phyloP scores from a whole-genome alignment of 1,140 invertebrate species.

The Mylabris phalerata region DNA sequence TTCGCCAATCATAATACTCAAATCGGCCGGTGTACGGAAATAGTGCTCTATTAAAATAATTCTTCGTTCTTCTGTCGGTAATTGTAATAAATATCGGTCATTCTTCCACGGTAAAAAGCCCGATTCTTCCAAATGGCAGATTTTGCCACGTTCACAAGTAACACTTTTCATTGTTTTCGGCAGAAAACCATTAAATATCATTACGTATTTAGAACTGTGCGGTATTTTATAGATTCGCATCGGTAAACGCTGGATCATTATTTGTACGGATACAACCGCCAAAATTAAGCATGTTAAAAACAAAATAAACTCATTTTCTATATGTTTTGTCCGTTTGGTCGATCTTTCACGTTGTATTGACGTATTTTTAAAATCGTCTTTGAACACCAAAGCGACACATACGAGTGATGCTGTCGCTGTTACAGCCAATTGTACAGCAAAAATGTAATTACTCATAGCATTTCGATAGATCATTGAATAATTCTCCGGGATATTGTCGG shows the following conservation, averaged over 20 bases:
- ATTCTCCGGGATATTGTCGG: constrained; percentile 3
- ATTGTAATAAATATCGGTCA: constrained; percentile 4
- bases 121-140: constrained; percentile 7
- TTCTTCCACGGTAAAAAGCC: constrained; percentile 22
- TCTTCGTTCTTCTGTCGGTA: constrained; percentile 4
- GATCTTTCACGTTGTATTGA: neutral
- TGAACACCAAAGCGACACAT: neutral
- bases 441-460: constrained; percentile 1
- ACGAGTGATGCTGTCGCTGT: neutral
- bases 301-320: neutral
- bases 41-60: constrained; percentile 27
- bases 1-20: constrained; percentile 30
- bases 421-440: constrained; percentile 1
- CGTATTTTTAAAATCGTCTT: neutral
- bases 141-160: constrained; percentile 1
- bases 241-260: constrained; percentile 14
- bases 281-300: neutral
- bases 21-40: constrained; percentile 32
- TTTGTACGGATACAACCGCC: neutral
- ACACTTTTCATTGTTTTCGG: constrained; percentile 4
- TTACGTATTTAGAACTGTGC: constrained; percentile 16
- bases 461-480: constrained; percentile 5
- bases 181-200: constrained; percentile 4
- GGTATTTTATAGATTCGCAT: constrained; percentile 23
- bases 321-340: neutral